Percentiles rank a stretch among this genome's conserved stretches.
Conservation (phyloP, 2,797 vertebrate species). For the Anas capensis region DNA sequence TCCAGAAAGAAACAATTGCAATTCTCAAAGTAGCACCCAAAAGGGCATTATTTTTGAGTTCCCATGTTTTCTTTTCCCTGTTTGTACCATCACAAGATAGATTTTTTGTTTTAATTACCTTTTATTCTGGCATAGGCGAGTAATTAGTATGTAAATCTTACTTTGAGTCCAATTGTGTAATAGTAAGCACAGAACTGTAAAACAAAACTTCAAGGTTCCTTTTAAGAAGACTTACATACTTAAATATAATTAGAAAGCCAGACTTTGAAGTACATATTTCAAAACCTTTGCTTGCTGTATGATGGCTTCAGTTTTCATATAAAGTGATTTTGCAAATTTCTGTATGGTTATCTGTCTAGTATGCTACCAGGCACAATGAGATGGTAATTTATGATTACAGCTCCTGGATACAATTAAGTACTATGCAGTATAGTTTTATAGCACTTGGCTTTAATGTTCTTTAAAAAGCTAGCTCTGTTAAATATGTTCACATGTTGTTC, state of each 20-base stretch:
- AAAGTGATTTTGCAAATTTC: not conserved
- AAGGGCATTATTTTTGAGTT: not conserved
- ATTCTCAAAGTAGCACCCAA: not conserved
- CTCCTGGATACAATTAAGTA: not conserved
- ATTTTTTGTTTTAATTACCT: constrained; percentile 29
- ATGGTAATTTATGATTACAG: not conserved
- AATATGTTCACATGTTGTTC: not conserved
- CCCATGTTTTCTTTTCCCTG: not conserved
- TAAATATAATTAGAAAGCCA: not conserved
- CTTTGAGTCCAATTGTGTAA: not conserved
- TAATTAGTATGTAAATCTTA: constrained; percentile 47
- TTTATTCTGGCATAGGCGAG: not conserved
- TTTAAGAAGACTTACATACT: not conserved
- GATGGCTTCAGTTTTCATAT: not conserved
- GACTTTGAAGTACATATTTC: not conserved
- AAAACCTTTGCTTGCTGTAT: constrained; percentile 7
- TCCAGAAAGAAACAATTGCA: not conserved
- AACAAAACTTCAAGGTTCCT: not conserved
- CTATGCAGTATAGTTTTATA: not conserved
- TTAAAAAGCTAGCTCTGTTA: not conserved
- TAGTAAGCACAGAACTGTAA: not conserved
- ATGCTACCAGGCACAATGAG: not conserved
- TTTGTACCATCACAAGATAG: not conserved
- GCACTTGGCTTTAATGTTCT: rapidly evolving
- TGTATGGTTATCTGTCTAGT: not conserved